Evolutionary conservation across 2,888 invertebrate genomes (phyloP), one percentile per base, ranked within the genome.

Genomic region (Syrphus vitripennis): DNA sequence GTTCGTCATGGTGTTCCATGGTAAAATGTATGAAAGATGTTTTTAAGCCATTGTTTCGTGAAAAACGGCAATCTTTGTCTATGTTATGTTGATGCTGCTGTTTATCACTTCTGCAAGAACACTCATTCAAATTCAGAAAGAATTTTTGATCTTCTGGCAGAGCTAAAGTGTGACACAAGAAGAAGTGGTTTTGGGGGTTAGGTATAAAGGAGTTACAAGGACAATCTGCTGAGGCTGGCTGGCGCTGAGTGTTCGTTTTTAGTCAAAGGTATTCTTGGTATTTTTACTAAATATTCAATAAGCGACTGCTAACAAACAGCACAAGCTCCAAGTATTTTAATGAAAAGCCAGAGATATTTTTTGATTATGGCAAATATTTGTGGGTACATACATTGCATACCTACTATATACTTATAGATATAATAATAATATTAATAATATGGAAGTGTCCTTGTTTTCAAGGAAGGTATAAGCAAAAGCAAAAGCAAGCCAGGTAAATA

Each of bases 321-420:
- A 65, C 45, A 72, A 83, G 45, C 77, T 84, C 61, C 71, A 72
- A 84, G 81, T 81, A 84, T 84, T 84, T 84, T 81, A 84, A 81
- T 84, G 84, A 84, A 84, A 84, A 81, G 45, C 81, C 84, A 84
- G 71, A 81, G 84, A 84, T 61, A 84, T 84, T 81, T 84, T 81
- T 75, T 80, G 83, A 83, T 83, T 80, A 83, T 83, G 81, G 59
- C 12, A 81, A 84, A 84, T 84, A 84, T 81, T 72, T 84, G 81
- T 81, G 84, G 84, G 26, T 34, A 1, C 14, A 21, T 10, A 3
- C 12, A 57, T 14, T 16, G 3, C 1, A 37, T 21, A 14, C n/a
- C n/a, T n/a, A n/a, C n/a, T 4, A 12, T 14, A 34, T 12, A 16
- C 16, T 34, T 34, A 6, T 42, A n/a, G n/a, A 42, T 42, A 3